Evolutionary conservation across 2,797 vertebrate species (phyloP).

Genomic region (Chaetophractus vellerosus): DNA sequence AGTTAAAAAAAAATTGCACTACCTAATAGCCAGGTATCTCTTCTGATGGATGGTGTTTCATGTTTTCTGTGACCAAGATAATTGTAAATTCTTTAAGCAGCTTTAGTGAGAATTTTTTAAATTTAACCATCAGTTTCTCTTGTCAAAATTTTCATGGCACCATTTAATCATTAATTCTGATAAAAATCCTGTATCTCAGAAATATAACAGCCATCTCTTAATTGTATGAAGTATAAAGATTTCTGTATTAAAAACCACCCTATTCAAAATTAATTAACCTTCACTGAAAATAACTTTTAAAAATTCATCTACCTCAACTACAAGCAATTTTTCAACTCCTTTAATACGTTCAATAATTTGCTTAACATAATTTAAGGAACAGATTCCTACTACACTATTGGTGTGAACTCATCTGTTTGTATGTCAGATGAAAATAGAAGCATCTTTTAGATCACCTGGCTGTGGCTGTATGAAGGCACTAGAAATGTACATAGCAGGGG

Average conservation of each 20-base stretch:
- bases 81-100: slow-evolving; percentile 20
- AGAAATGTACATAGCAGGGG: background rate
- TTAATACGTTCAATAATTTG: slow-evolving; percentile 1
- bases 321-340: slow-evolving; percentile 18
- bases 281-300: slow-evolving; percentile 40
- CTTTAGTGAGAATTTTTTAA: slow-evolving; percentile 53
- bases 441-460: background rate
- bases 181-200: slow-evolving; percentile 2
- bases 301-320: slow-evolving; percentile 46
- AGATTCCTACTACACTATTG: background rate
- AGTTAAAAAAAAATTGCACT: too few species aligned
- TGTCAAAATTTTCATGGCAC: background rate
- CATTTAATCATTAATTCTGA: background rate
- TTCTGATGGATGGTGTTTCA: background rate
- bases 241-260: slow-evolving; percentile 46
- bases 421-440: background rate
- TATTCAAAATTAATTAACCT: slow-evolving; percentile 57
- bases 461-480: background rate
- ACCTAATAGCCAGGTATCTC: background rate
- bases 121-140: background rate
- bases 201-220: slow-evolving; percentile 31
- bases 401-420: background rate
- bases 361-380: background rate
- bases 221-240: slow-evolving; percentile 6
- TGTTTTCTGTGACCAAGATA: background rate